These are phyloP conservation scores for Vidua macroura DNA, from an alignment of 2,113 vertebrate species.

Conservation along the genomic window DNA sequence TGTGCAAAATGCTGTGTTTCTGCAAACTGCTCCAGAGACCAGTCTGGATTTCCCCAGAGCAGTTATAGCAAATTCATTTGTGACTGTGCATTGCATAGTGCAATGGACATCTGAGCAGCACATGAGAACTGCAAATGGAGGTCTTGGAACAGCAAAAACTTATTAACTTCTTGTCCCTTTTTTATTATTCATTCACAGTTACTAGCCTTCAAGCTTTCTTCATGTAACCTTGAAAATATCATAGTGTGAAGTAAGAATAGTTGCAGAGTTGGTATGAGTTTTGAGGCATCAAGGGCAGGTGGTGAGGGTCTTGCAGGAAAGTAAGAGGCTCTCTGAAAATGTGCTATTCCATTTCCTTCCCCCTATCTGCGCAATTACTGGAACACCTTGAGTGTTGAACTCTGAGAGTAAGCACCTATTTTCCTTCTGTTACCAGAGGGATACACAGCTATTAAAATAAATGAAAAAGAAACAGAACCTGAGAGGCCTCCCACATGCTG, in stretches of 20 bases:
- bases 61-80: not conserved
- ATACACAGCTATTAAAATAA: not conserved
- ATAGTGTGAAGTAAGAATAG: not conserved
- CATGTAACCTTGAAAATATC: not conserved
- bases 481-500: not conserved
- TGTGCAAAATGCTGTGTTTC: not conserved
- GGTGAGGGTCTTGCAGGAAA: not conserved
- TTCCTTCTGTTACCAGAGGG: not conserved
- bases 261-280: not conserved
- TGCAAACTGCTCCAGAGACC: not conserved
- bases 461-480: not conserved
- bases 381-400: rapidly evolving
- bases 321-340: not conserved
- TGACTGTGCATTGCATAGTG: not conserved
- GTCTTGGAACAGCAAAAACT: not conserved
- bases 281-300: not conserved
- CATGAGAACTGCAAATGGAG: not conserved
- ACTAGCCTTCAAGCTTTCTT: not conserved
- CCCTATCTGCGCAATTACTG: rapidly evolving
- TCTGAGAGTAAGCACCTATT: not conserved
- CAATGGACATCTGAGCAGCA: not conserved
- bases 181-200: not conserved
- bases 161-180: not conserved
- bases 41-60: not conserved
- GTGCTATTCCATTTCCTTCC: not conserved